Conservation (phyloP, 2,113 vertebrate genomes). For the Vimba vimba region DNA sequence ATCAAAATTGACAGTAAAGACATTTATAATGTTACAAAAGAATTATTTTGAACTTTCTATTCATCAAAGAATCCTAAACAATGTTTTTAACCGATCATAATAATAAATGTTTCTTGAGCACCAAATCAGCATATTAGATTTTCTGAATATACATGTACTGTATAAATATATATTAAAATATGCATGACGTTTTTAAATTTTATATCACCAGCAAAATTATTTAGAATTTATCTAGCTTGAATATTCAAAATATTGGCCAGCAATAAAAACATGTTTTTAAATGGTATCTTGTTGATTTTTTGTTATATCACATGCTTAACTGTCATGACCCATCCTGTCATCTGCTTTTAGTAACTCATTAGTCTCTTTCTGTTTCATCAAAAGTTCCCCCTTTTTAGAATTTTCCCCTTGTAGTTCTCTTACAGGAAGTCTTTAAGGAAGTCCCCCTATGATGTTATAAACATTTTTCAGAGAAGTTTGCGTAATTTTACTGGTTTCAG, state of each 20-base stretch:
- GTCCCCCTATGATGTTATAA: not conserved
- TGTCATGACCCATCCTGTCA: conserved; percentile 4
- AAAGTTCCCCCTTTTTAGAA: not conserved
- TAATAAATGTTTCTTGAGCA: not conserved
- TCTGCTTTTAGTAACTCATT: not conserved
- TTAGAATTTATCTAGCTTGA: too few species aligned
- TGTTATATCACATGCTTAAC: conserved; percentile 5
- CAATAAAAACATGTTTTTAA: not conserved
- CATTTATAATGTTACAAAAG: too few species aligned
- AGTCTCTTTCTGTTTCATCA: conserved; percentile 6
- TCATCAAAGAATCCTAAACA: not conserved
- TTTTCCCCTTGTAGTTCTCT: not conserved
- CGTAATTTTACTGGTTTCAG: conserved; percentile 41
- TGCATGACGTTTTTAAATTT: too few species aligned
- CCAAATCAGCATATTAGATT: not conserved
- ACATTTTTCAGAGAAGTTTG: conserved; percentile 31
- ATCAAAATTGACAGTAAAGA: too few species aligned
- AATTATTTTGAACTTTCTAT: too few species aligned
- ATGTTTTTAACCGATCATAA: not conserved
- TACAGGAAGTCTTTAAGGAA: not conserved
- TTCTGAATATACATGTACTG: not conserved
- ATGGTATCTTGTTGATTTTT: not conserved
- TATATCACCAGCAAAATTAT: too few species aligned
- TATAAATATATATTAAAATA: too few species aligned
- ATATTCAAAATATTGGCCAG: too few species aligned